Base-by-base conservation (phyloP, 1,140 invertebrate species). In the Lordiphosa mommai region DNA sequence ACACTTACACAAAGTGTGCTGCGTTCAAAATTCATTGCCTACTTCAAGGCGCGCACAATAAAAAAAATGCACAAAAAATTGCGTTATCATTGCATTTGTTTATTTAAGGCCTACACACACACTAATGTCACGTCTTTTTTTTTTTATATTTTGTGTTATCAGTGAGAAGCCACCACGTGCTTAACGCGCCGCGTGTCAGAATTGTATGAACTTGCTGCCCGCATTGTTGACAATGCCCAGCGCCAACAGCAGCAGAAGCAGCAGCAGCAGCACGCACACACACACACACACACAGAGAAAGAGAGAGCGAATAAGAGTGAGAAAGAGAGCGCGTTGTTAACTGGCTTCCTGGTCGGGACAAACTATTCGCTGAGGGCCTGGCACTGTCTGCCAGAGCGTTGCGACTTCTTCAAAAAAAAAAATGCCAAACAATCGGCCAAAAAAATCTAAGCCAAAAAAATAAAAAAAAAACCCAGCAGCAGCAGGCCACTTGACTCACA, bases 131-230 rank as follows among this genome's bases (percentile, higher is more conserved):
- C 8, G n/a, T 29, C 13, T 14, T 16, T 51, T n/a, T 37, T 12
- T 29, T 4, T 10, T 6, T 38, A 8, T 7, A 2, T 3, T 4
- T 0, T 10, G 9, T 67, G 65, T 80, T 80, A 80, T 80, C 74
- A 80, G 76, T 66, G 59, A 74, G 74, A 76, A 17, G 5, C 20
- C 12, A 43, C 76, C 77, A 82, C 76, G 76, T 82, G 76, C 76
- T 82, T 76, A 84, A 82, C 77, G 66, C 77, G 76, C 76, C 76
- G 76, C 76, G 76, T 82, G 77, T 80, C 71, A 84, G 66, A 84
- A 82, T 82, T 82, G 76, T 82, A 82, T 82, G 76, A 82, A 82
- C 76, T 82, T 69, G 57, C 50, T 50, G 76, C 37, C 56, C 66
- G 76, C 70, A 66, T 67, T 74, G 76, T 80, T 80, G 76, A 80